Evolutionary conservation across 2,888 invertebrate species (phyloP).

Genomic region (Scelioninae gen. 1): DNA sequence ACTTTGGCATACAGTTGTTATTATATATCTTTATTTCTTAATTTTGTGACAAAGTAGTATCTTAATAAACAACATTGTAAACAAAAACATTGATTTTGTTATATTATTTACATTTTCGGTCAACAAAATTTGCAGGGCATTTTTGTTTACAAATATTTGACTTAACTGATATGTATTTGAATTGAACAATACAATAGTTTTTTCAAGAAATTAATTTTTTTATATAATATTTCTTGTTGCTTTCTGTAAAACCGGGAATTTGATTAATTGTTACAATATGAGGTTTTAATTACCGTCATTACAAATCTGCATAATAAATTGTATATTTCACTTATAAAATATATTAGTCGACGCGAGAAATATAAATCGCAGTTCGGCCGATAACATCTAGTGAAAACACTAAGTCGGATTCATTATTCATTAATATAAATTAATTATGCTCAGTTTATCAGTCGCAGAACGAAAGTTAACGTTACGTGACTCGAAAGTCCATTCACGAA

Average conservation of each 20-base stretch:
- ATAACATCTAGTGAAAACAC: conserved; percentile 56
- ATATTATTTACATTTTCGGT: too few species aligned
- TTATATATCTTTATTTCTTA: too few species aligned
- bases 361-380: conserved; percentile 33
- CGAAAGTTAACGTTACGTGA: conserved; percentile 63
- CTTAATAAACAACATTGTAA: too few species aligned
- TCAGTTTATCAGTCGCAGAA: conserved; percentile 50
- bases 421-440: conserved; percentile 62
- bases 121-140: too few species aligned
- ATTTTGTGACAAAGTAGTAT: too few species aligned
- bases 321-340: conserved; percentile 36
- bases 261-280: conserved; percentile 49
- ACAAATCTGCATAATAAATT: conserved; percentile 44
- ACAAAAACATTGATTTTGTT: too few species aligned
- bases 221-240: neutral
- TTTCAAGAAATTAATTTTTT: too few species aligned
- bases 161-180: too few species aligned
- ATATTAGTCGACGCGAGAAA: conserved; percentile 45
- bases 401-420: conserved; percentile 58
- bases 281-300: conserved; percentile 62
- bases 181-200: too few species aligned
- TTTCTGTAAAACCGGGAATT: conserved; percentile 37
- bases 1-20: too few species aligned
- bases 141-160: too few species aligned
- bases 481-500: conserved; percentile 51